A percentile compares a stretch with the other conserved stretches of the same genome.
Evolutionary conservation across 1,140 invertebrate genomes (phyloP).

Genomic region (Chrysoperla carnea): DNA sequence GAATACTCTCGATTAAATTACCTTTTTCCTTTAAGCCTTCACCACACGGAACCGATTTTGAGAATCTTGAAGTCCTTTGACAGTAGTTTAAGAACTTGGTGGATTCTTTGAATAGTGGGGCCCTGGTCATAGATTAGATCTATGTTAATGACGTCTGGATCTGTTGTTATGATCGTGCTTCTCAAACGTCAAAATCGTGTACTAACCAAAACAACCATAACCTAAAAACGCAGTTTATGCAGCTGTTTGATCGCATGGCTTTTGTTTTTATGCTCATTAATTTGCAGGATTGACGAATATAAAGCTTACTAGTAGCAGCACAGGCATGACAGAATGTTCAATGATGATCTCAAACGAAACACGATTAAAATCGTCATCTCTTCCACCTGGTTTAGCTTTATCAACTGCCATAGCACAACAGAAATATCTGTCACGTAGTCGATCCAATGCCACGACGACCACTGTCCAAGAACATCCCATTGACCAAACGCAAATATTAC

Average conservation of each 20-base stretch:
- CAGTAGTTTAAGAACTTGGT: no score
- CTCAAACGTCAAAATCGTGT: no score
- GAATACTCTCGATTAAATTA: no score
- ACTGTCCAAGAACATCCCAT: slow-evolving; percentile 11
- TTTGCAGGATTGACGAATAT: slow-evolving; percentile 6
- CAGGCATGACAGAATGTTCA: slow-evolving; percentile 1
- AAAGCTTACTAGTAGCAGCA: slow-evolving; percentile 5
- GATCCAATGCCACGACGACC: slow-evolving; percentile 20
- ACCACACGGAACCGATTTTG: no score
- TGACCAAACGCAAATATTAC: not conserved
- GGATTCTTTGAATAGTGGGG: no score
- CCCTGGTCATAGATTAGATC: no score
- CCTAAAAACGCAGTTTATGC: no score
- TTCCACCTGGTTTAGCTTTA: slow-evolving; percentile 39
- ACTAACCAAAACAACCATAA: no score
- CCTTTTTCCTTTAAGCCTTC: no score
- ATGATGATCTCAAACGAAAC: slow-evolving; percentile 24
- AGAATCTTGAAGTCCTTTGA: no score
- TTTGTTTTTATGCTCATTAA: slow-evolving; percentile 8
- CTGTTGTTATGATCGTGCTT: no score
- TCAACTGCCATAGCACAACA: slow-evolving; percentile 25
- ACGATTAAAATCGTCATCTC: slow-evolving; percentile 43
- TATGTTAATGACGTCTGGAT: no score
- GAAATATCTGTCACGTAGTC: slow-evolving; percentile 27
- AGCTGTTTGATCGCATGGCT: slow-evolving; percentile 10